Percentiles rank a stretch among this genome's conserved stretches.
Conservation (phyloP, 1,140 invertebrate genomes). For the Lanistes nyassanus region DNA sequence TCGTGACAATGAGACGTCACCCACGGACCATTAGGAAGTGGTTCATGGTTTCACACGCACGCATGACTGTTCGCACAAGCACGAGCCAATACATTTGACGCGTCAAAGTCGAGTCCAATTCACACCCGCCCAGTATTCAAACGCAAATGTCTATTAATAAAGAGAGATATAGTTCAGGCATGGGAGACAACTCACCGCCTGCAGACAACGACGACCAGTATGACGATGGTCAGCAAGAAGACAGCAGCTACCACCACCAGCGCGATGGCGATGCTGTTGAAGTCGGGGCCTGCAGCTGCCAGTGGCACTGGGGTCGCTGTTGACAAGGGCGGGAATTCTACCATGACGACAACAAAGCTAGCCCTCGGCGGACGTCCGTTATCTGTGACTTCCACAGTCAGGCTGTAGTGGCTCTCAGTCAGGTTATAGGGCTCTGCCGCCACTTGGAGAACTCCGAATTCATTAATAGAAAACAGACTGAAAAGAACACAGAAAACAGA, state of each 20-base stretch:
- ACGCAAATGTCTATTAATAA: background rate
- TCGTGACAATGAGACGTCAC: background rate
- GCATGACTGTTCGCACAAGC: background rate
- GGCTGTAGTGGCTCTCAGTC: conserved; percentile 26
- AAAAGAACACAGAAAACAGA: background rate
- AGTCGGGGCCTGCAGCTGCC: conserved; percentile 19
- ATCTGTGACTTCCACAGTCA: conserved; percentile 42
- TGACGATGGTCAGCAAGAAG: conserved; percentile 42
- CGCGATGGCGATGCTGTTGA: conserved; percentile 38
- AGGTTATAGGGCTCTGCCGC: conserved; percentile 26
- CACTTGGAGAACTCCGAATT: conserved; percentile 15
- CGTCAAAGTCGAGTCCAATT: too few relatives aligned
- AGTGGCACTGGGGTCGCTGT: conserved; percentile 21
- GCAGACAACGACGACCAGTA: conserved; percentile 44
- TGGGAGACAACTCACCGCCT: conserved; percentile 32
- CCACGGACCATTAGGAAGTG: background rate
- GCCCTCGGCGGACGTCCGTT: conserved; percentile 29
- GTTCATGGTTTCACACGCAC: background rate
- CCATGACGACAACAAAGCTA: conserved; percentile 35
- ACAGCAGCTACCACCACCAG: conserved; percentile 42
- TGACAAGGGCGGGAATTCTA: conserved; percentile 32
- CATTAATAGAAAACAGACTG: conserved; percentile 31
- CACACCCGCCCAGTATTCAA: too few relatives aligned
- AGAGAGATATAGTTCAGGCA: background rate
- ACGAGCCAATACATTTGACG: background rate